Percentiles rank a stretch among this genome's conserved stretches.
These are phyloP conservation scores for Apamea monoglypha DNA, from an alignment of 2,888 invertebrate species.

Conservation along the genomic window DNA sequence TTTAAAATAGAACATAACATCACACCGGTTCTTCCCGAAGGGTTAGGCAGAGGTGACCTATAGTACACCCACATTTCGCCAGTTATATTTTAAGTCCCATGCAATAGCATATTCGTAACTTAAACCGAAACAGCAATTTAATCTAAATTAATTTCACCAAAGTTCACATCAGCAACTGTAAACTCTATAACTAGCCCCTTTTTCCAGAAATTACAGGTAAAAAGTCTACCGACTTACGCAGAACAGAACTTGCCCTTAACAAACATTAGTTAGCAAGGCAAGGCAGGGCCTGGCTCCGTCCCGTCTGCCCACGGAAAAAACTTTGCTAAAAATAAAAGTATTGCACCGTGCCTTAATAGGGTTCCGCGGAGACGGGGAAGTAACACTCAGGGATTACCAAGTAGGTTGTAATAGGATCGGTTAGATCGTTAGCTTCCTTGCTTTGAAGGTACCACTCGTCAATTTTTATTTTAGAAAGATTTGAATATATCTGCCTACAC, in stretches of 20 bases:
- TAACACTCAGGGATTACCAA: conserved; percentile 25
- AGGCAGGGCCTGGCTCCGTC: conserved; percentile 71
- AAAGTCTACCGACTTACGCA: neutral
- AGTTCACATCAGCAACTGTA: too few relatives aligned
- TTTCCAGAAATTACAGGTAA: neutral
- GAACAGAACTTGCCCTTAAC: conserved; percentile 40
- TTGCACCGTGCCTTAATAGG: conserved; percentile 69
- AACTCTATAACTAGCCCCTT: neutral
- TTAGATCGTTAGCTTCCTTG: neutral
- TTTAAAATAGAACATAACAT: neutral
- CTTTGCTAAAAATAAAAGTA: conserved; percentile 76
- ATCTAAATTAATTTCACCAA: neutral
- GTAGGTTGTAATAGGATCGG: conserved; percentile 17
- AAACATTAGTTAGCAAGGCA: conserved; percentile 64
- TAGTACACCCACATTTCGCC: neutral
- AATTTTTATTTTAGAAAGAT: too few relatives aligned
- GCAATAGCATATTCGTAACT: neutral
- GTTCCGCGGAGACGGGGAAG: conserved; percentile 62
- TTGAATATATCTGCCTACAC: too few relatives aligned
- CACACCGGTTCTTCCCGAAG: neutral
- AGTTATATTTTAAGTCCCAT: neutral
- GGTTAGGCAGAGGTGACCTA: neutral
- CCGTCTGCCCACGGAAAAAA: conserved; percentile 78
- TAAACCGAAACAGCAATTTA: neutral
- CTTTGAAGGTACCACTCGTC: neutral